These are phyloP conservation scores for Rhineura floridana DNA, from an alignment of 2,113 vertebrate genomes.

Conservation along the genomic window DNA sequence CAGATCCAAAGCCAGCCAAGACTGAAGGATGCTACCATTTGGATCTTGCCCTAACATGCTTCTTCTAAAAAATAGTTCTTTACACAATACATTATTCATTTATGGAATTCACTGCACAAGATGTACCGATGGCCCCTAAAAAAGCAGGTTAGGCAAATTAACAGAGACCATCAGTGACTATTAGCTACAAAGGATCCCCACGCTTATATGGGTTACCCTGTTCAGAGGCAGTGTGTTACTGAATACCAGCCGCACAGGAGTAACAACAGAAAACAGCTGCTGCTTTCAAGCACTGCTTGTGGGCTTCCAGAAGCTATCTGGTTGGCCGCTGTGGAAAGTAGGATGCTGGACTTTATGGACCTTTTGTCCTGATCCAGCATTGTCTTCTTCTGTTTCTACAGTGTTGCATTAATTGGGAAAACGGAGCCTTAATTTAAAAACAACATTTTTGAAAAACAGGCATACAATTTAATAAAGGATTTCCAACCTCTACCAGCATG, in stretches of 20 bases:
- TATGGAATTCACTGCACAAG: not conserved
- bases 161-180: not conserved
- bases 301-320: not conserved
- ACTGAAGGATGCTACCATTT: not conserved
- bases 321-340: not conserved
- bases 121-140: not conserved
- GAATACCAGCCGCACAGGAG: too few relatives aligned
- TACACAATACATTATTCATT: too few relatives aligned
- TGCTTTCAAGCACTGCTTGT: not conserved
- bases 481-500: slow-evolving; percentile 49
- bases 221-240: too few relatives aligned
- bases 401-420: not conserved
- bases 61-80: not conserved
- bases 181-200: not conserved
- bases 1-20: not conserved
- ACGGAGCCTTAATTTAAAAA: not conserved
- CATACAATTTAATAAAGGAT: slow-evolving; percentile 37
- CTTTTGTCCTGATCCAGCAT: not conserved
- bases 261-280: slow-evolving; percentile 12
- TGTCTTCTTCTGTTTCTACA: not conserved
- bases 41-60: not conserved
- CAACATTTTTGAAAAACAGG: slow-evolving; percentile 19
- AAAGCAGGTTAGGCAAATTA: not conserved
- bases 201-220: too few relatives aligned
- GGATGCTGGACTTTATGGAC: not conserved